Conservation (phyloP, 2,888 invertebrate genomes). For the Limnephilus lunatus region DNA sequence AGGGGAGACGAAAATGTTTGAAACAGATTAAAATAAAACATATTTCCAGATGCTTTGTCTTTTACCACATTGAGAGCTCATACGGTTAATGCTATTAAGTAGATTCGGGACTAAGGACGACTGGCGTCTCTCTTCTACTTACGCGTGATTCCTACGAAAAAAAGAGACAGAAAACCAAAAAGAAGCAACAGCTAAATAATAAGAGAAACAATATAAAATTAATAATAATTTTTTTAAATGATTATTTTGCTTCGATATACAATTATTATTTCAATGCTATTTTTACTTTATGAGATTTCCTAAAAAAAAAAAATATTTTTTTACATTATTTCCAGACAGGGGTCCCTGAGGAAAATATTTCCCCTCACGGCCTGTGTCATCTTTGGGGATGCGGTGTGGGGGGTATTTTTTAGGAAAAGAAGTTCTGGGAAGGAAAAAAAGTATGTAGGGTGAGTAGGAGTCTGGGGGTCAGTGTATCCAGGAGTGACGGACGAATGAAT, state of each 20-base stretch:
- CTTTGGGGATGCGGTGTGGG: no score
- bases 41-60: slow-evolving; percentile 33
- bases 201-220: slow-evolving; percentile 48
- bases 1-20: slow-evolving; percentile 15
- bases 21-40: slow-evolving; percentile 21
- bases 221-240: not conserved
- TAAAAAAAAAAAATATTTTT: not conserved
- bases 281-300: not conserved
- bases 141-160: slow-evolving; percentile 79
- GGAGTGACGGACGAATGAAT: no score
- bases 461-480: no score
- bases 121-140: slow-evolving; percentile 70
- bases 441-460: no score
- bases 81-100: slow-evolving; percentile 57
- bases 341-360: no score
- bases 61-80: slow-evolving; percentile 63
- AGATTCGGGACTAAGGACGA: slow-evolving; percentile 64
- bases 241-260: not conserved
- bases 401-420: no score
- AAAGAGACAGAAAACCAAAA: slow-evolving; percentile 73
- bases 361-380: no score
- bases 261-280: not conserved
- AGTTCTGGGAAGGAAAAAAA: no score
- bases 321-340: no score
- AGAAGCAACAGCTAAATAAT: slow-evolving; percentile 64